A percentile compares a stretch with the other conserved stretches of the same genome.
phyloP scores from a whole-genome alignment of 2,888 invertebrate species.

The Copidosoma aretas region DNA sequence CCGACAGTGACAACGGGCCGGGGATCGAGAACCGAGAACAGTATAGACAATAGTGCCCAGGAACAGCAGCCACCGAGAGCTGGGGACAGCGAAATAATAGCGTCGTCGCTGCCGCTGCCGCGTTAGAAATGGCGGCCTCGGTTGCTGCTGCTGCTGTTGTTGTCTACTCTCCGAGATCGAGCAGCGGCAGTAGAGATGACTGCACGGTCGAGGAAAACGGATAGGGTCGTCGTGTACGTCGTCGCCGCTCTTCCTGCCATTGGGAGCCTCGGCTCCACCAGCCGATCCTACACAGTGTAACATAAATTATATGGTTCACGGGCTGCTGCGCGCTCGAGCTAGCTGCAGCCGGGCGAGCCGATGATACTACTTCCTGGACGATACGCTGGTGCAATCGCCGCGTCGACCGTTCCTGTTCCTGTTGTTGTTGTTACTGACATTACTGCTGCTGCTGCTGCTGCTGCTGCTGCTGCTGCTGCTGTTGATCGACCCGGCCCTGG shows the following conservation, averaged over 20 bases:
- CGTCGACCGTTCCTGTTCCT: no score
- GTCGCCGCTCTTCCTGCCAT: slow-evolving; percentile 17
- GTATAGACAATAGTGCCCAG: no score
- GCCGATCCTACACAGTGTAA: background rate
- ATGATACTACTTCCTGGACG: background rate
- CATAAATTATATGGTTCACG: no score
- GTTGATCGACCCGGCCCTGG: no score
- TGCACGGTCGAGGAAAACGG: no score
- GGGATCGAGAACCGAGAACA: no score
- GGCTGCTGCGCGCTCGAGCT: background rate
- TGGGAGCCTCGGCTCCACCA: slow-evolving; percentile 3
- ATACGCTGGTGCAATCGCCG: no score
- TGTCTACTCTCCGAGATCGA: background rate
- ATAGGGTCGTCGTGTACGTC: slow-evolving; percentile 11
- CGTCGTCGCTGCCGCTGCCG: background rate
- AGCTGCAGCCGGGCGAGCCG: background rate
- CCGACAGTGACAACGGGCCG: no score
- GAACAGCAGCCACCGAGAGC: background rate
- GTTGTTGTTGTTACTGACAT: no score
- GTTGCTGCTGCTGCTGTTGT: slow-evolving; percentile 11
- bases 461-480: no score
- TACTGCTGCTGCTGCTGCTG: no score
- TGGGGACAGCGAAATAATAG: slow-evolving; percentile 5
- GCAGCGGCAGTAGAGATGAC: slow-evolving; percentile 6
- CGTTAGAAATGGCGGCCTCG: slow-evolving; percentile 28